phyloP scores from a whole-genome alignment of 2,888 invertebrate species.

The Apodemia duryi region DNA sequence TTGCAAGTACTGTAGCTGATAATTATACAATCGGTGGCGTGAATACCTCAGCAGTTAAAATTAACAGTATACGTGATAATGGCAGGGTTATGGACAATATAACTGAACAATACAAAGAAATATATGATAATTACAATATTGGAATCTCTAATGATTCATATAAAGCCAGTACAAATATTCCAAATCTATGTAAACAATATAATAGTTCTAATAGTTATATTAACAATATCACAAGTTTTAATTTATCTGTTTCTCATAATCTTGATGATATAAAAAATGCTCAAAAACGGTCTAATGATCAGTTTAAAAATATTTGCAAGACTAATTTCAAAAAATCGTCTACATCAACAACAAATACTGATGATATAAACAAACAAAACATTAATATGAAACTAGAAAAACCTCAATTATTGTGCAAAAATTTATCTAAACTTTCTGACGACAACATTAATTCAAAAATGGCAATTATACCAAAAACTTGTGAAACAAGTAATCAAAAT shows the following conservation, averaged over 20 bases:
- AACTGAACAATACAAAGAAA: neutral
- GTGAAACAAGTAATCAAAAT: neutral
- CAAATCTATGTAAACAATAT: constrained; percentile 2
- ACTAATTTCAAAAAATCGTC: neutral
- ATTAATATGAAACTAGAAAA: neutral
- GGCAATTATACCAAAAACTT: neutral
- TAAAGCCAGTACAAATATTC: constrained; percentile 7
- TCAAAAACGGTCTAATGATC: neutral
- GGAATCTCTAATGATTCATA: neutral
- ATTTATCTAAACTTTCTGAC: too few relatives aligned
- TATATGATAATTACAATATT: neutral
- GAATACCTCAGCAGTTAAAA: neutral
- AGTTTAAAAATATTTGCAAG: neutral
- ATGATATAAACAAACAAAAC: neutral
- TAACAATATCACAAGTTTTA: neutral
- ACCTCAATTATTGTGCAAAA: neutral
- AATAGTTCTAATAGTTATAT: neutral
- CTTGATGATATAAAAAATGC: neutral
- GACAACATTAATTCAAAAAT: constrained; percentile 1
- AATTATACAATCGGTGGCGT: neutral
- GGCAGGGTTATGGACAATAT: neutral
- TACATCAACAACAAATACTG: neutral
- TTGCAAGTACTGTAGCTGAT: neutral
- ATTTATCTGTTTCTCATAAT: neutral
- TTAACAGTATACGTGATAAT: neutral